A percentile compares a stretch with the other conserved stretches of the same genome.
phyloP scores from a whole-genome alignment of 2,797 vertebrate species.

The Peromyscus eremicus region DNA sequence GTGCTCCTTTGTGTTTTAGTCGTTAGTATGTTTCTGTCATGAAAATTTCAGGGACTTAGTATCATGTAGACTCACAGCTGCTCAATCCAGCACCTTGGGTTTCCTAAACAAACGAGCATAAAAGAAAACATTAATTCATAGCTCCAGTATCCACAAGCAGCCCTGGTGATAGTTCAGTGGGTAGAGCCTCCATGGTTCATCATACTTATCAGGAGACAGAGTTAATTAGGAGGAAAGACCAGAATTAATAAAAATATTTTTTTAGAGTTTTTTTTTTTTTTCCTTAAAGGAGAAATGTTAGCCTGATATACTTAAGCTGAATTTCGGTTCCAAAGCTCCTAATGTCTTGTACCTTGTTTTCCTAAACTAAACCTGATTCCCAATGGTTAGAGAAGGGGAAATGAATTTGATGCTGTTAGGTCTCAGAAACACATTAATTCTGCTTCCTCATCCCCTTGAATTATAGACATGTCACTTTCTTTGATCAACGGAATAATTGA shows the following conservation, averaged over 20 bases:
- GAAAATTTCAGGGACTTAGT: conserved; percentile 51
- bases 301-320: not conserved
- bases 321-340: not conserved
- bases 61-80: not conserved
- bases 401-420: not conserved
- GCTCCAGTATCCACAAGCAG: not conserved
- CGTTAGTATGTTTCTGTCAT: conserved; percentile 35
- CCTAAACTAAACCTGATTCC: not conserved
- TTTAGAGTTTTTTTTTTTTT: not conserved
- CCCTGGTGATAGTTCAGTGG: not conserved
- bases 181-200: not conserved
- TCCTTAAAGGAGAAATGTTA: not conserved
- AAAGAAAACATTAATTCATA: not conserved
- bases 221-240: not conserved
- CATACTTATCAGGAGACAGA: not conserved
- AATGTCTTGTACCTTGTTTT: not conserved
- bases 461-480: not conserved
- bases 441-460: not conserved
- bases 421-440: conserved; percentile 22
- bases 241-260: not conserved
- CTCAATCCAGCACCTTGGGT: not conserved
- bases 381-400: not conserved
- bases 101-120: not conserved
- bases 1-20: conserved; percentile 33
- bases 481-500: not conserved